Percentiles rank a stretch among this genome's conserved stretches.
Conservation (phyloP, 2,113 vertebrate genomes). For the Forbesichthys agassizii region DNA sequence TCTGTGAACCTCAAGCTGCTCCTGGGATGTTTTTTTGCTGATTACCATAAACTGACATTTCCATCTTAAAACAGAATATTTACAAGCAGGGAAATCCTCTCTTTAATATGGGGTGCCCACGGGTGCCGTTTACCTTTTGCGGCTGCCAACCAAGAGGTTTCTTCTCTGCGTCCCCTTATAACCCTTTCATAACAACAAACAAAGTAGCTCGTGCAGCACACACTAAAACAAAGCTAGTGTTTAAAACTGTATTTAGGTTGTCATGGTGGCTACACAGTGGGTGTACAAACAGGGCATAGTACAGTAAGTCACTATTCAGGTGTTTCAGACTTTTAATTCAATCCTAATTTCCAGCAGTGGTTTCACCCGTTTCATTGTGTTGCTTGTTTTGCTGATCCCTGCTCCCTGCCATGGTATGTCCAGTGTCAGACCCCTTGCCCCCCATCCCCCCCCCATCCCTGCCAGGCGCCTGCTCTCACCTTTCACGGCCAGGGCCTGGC, state of each 20-base stretch:
- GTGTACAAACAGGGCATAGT: not conserved
- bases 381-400: slow-evolving; percentile 43
- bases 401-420: slow-evolving; percentile 64
- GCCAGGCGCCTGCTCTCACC: slow-evolving; percentile 70
- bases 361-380: slow-evolving; percentile 29
- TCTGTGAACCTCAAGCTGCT: slow-evolving; percentile 49
- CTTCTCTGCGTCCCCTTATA: slow-evolving; percentile 48
- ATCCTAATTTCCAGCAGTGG: not conserved
- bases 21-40: slow-evolving; percentile 40
- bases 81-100: slow-evolving; percentile 65
- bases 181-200: slow-evolving; percentile 47
- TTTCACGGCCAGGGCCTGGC: slow-evolving; percentile 72
- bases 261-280: not conserved
- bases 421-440: slow-evolving; percentile 52
- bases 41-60: slow-evolving; percentile 57
- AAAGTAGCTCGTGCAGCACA: slow-evolving; percentile 1
- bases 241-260: not conserved
- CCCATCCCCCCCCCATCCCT: slow-evolving; percentile 36
- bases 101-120: slow-evolving; percentile 43
- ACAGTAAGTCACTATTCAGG: not conserved
- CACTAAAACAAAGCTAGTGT: slow-evolving; percentile 8
- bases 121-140: slow-evolving; percentile 47
- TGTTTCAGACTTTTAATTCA: too few relatives aligned
- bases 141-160: slow-evolving; percentile 54
- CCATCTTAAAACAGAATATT: slow-evolving; percentile 66